These are phyloP conservation scores for Helarctos malayanus DNA, from an alignment of 2,797 vertebrate genomes.

Conservation along the genomic window DNA sequence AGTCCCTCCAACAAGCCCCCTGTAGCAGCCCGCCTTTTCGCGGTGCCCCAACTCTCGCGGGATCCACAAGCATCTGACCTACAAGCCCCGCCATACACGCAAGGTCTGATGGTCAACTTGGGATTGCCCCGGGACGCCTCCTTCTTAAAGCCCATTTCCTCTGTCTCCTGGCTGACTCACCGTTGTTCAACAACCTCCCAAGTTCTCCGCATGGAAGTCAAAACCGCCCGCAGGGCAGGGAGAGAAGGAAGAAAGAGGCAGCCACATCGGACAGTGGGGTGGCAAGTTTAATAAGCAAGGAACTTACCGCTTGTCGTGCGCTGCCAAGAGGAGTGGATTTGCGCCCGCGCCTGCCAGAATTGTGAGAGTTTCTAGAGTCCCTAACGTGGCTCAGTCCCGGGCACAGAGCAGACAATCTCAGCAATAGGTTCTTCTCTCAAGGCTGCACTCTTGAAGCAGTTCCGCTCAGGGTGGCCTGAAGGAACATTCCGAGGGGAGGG, in stretches of 20 bases:
- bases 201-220: background rate
- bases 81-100: accelerated
- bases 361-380: background rate
- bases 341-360: no score
- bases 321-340: accelerated
- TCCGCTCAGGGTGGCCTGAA: background rate
- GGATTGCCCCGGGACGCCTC: background rate
- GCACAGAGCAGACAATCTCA: background rate
- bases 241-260: background rate
- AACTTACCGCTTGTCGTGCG: no score
- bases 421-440: background rate
- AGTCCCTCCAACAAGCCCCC: background rate
- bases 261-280: no score
- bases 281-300: background rate
- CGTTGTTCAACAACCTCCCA: background rate
- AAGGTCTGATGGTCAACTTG: background rate
- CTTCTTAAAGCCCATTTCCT: background rate
- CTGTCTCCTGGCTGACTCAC: background rate
- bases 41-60: background rate
- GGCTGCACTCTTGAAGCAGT: background rate
- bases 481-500: no score
- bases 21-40: accelerated
- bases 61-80: background rate
- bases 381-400: background rate
- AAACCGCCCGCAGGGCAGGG: no score